These are phyloP conservation scores for Danio albolineatus DNA, from an alignment of 2,797 vertebrate genomes.

Conservation along the genomic window DNA sequence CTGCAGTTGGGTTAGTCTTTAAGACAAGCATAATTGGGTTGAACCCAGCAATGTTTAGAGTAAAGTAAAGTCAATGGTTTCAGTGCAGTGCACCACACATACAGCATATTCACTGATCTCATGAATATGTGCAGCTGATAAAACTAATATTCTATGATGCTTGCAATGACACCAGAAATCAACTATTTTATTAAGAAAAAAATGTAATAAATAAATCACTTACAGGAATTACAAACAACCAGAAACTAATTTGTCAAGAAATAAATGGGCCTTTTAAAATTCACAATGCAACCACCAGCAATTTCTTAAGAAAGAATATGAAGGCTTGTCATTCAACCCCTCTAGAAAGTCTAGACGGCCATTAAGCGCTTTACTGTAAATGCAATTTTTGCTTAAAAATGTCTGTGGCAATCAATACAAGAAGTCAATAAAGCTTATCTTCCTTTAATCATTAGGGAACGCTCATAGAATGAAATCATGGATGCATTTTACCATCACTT, in stretches of 20 bases:
- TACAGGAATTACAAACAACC: background rate
- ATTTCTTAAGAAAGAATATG: background rate
- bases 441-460: background rate
- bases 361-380: constrained; percentile 29
- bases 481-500: background rate
- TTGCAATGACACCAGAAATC: background rate
- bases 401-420: constrained; percentile 3
- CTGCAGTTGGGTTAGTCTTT: too few relatives aligned
- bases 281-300: background rate
- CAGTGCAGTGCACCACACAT: background rate
- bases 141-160: background rate
- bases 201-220: background rate
- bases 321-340: background rate
- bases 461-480: background rate
- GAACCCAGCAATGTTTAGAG: too few relatives aligned
- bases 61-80: too few relatives aligned
- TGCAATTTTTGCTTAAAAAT: background rate
- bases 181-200: too few relatives aligned
- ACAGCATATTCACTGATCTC: background rate
- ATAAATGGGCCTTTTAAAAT: background rate
- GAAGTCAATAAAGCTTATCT: constrained; percentile 8
- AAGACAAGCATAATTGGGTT: too few relatives aligned
- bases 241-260: background rate
- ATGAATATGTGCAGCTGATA: background rate
- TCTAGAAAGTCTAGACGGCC: constrained; percentile 20